phyloP scores from a whole-genome alignment of 2,113 vertebrate species.

The Myocastor coypus region DNA sequence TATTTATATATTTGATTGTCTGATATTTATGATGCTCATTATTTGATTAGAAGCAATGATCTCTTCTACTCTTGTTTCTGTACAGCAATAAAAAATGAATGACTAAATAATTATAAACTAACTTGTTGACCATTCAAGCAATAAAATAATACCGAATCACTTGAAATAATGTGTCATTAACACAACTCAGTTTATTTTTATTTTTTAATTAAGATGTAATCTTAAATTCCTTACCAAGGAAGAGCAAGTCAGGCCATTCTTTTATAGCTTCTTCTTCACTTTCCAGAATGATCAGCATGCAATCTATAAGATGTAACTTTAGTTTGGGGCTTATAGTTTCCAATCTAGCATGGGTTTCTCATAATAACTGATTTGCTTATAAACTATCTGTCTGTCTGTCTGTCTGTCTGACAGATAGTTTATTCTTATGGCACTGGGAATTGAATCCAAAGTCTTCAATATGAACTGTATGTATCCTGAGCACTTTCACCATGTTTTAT shows the following conservation, averaged over 20 bases:
- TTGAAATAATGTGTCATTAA: conserved; percentile 8
- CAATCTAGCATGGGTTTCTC: not conserved
- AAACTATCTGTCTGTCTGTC: not conserved
- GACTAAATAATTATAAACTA: not conserved
- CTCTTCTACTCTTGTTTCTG: not conserved
- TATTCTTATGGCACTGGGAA: not conserved
- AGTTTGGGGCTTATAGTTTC: not conserved
- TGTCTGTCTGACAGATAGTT: not conserved
- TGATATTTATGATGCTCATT: not conserved
- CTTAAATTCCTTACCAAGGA: not conserved
- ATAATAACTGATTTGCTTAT: not conserved
- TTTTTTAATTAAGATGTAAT: not conserved
- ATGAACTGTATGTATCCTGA: not conserved
- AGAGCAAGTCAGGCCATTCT: not conserved
- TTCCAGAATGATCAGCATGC: not conserved
- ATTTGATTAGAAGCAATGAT: conserved; percentile 40
- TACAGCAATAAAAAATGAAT: conserved; percentile 1
- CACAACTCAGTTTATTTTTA: not conserved
- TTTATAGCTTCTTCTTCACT: not conserved
- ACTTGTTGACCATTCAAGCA: not conserved
- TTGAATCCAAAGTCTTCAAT: not conserved
- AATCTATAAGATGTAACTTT: not conserved
- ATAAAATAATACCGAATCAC: conserved; percentile 28
- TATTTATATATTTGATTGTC: not conserved
- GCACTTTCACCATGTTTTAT: too few relatives aligned